Percentiles rank a stretch among this genome's conserved stretches.
These are phyloP conservation scores for Sebastolobus alascanus DNA, from an alignment of 2,797 vertebrate species.

Conservation along the genomic window DNA sequence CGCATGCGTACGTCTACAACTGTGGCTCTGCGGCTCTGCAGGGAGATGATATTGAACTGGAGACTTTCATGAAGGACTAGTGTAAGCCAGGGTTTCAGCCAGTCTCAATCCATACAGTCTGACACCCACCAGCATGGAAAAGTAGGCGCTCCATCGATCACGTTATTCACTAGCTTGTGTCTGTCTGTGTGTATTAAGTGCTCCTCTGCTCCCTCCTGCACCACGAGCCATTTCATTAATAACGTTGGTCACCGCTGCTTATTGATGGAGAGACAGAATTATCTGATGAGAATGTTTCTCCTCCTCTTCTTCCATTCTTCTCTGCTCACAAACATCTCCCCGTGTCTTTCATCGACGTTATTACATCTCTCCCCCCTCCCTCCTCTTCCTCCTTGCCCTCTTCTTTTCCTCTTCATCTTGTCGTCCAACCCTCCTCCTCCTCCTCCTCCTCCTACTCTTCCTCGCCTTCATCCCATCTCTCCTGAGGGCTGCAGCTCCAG, in stretches of 20 bases:
- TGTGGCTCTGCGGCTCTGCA: no score
- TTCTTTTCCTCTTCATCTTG: slow-evolving; percentile 58
- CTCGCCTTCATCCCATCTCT: slow-evolving; percentile 49
- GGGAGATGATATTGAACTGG: not conserved
- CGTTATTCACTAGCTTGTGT: slow-evolving; percentile 22
- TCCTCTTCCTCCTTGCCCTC: slow-evolving; percentile 31
- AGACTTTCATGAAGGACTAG: not conserved
- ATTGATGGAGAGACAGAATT: slow-evolving; percentile 5
- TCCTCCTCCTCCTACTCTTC: slow-evolving; percentile 30
- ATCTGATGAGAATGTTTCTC: not conserved
- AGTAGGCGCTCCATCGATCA: slow-evolving; percentile 20
- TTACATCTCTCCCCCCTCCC: slow-evolving; percentile 29
- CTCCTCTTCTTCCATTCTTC: not conserved
- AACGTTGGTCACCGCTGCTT: slow-evolving; percentile 3
- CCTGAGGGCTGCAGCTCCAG: slow-evolving; percentile 69
- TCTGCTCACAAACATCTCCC: slow-evolving; percentile 12
- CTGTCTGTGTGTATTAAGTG: slow-evolving; percentile 8
- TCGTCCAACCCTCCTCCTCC: slow-evolving; percentile 14
- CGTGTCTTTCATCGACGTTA: slow-evolving; percentile 57
- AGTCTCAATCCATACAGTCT: slow-evolving; percentile 11
- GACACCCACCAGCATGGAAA: slow-evolving; percentile 6
- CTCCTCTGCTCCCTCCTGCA: slow-evolving; percentile 6
- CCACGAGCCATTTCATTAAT: slow-evolving; percentile 28
- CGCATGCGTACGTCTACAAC: no score
- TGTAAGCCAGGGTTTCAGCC: not conserved